Base-by-base conservation (phyloP, 2,888 invertebrate species). In the Hoplodrina ambigua region DNA sequence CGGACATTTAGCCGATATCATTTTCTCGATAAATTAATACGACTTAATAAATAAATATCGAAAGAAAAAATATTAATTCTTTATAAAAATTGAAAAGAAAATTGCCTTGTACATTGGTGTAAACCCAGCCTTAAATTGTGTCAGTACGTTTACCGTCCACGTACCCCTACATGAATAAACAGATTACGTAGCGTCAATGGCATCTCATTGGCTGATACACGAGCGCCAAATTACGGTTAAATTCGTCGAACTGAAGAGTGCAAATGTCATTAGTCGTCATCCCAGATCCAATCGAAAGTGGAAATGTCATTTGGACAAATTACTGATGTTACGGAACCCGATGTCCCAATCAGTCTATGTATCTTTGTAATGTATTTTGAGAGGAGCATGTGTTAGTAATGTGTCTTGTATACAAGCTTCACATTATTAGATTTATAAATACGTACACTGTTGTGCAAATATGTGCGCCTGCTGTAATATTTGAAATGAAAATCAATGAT, bases 241-340 rank as follows among this genome's bases (percentile, higher is more conserved):
- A 75, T 78, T 33, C 71, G 59, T 78, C 50, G 62, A 58, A 56
- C 54, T 69, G 69, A 80, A 66, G 67, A 78, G 69, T 79, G 52
- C 75, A 75, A 75, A 78, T 75, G 80, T 75, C 69, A 64, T 78
- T 78, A 75, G 69, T 59, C 44, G 30, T 20, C 54, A 53, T 64
- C 75, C 57, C 61, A 58, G 75, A 75, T 54, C 69, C 50, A 49
- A 75, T 66, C 37, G 46, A 58, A 72, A 65, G 44, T 65, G 79
- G 69, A 68, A 80, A 77, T 68, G 44, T 69, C 75, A 19, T 80
- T 77, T 68, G 56, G 30, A 37, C 17, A 13, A 74, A 64, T 80
- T 76, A 67, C 59, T 68, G 55, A 49, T 52, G 63, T 60, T 63
- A 11, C 11, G 20, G 58, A 50, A 54, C 15, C 7, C 10, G 50